Conservation (phyloP, 2,888 invertebrate genomes). For the Vandiemenella viatica region DNA sequence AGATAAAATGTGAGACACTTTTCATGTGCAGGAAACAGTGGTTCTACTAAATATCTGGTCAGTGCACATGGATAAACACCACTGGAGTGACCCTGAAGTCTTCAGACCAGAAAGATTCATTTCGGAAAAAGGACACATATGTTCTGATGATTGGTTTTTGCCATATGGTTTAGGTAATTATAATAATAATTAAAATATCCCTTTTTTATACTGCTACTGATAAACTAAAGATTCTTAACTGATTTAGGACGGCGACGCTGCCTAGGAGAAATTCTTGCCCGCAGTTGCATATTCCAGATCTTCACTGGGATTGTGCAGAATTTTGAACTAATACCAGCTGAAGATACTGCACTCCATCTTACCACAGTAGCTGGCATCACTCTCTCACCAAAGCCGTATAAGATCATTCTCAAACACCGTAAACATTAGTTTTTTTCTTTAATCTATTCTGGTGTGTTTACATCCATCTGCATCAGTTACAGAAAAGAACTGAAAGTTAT, state of each 20-base stretch:
- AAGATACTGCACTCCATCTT: conserved; percentile 28
- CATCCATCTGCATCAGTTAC: too few relatives aligned
- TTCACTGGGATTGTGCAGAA: conserved; percentile 42
- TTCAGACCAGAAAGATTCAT: conserved; percentile 52
- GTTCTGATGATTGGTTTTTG: conserved; percentile 24
- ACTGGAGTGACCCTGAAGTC: conserved; percentile 43
- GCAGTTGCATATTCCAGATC: conserved; percentile 42
- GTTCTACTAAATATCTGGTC: conserved; percentile 37
- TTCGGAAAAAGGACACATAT: conserved; percentile 21
- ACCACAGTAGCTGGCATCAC: conserved; percentile 38
- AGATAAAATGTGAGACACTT: too few relatives aligned
- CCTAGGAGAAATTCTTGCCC: conserved; percentile 46
- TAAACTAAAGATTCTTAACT: conserved; percentile 1
- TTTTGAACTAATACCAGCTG: conserved; percentile 32
- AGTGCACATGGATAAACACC: conserved; percentile 37
- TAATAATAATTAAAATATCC: neutral
- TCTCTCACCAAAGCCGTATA: conserved; percentile 38
- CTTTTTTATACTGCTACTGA: conserved; percentile 17
- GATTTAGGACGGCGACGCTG: conserved; percentile 44
- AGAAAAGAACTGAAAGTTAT: too few relatives aligned
- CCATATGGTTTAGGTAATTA: conserved; percentile 29
- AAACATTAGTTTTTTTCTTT: too few relatives aligned
- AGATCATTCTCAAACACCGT: neutral
- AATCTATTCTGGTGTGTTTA: too few relatives aligned
- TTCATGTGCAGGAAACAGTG: conserved; percentile 32